Base-by-base conservation (phyloP, 2,888 invertebrate genomes). In the Alsophila aescularia region DNA sequence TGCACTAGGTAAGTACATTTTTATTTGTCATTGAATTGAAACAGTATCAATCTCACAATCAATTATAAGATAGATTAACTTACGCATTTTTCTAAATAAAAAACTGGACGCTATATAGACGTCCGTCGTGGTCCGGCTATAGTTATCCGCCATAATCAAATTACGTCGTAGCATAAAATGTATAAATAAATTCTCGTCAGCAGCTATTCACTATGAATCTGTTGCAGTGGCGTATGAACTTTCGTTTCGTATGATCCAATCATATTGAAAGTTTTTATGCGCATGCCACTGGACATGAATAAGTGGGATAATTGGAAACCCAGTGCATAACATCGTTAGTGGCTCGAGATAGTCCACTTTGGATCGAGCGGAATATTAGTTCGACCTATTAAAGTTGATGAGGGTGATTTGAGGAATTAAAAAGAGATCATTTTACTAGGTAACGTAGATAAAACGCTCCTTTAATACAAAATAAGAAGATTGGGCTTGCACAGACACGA, bases 201-300 rank as follows among this genome's bases (percentile, higher is more conserved):
- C 3, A n/a, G 10, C 10, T 29, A 29, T 13, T 2, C 2, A 13
- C 1, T 42, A 18, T 18, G n/a, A 15, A 29, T 16, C 52, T 56
- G 41, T 52, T 52, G 52, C 37, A 32, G 39, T 49, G 34, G 54
- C 43, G 34, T 52, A 53, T 50, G 42, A 37, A 59, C 64, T 62
- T 58, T 59, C 59, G 48, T 60, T 62, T 57, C 41, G 29, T 40
- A 52, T 31, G 39, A 48, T 49, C 39, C 51, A 58, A 64, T 62
- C 53, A 55, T 56, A 57, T 58, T 40, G 67, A 68, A 64, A 62
- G 62, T 56, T 16, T 42, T 41, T 12, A 16, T 36, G 27, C 31
- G 59, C 57, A 50, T 58, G 56, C 52, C 58, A 50, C 51, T 51
- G 45, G 3, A 29, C 15, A 42, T 47, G 34, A 32, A 42, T 24